Conservation (phyloP, 1,140 invertebrate genomes). For the Ditylenchus dipsaci region DNA sequence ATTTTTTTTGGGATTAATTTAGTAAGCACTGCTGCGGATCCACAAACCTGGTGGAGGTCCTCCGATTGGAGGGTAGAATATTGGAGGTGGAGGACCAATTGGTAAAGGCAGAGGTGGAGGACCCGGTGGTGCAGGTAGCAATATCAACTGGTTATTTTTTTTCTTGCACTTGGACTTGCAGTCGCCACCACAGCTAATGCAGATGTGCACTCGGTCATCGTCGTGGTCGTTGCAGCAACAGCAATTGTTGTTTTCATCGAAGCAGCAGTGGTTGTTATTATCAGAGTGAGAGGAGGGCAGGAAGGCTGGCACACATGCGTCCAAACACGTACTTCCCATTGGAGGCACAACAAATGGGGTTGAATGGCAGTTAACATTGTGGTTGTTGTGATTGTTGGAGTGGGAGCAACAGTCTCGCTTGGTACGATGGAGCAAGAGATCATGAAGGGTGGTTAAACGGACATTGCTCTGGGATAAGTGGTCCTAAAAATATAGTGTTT, state of each 20-base stretch:
- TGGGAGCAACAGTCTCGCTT: neutral
- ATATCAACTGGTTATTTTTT: neutral
- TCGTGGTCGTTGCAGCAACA: neutral
- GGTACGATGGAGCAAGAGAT: neutral
- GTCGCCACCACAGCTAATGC: neutral
- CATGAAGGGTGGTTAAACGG: neutral
- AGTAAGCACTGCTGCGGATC: too few relatives aligned
- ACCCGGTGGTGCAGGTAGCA: neutral
- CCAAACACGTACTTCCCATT: neutral
- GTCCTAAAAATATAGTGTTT: too few relatives aligned
- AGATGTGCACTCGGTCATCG: neutral
- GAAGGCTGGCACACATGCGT: neutral
- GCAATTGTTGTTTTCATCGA: neutral
- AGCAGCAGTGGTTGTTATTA: neutral
- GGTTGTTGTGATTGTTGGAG: neutral
- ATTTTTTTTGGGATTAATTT: too few relatives aligned
- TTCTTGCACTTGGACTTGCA: constrained; percentile 2
- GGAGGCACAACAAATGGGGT: neutral
- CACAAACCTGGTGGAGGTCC: neutral
- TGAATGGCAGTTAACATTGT: neutral
- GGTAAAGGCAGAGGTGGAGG: neutral
- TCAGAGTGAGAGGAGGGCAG: neutral
- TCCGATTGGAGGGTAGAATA: neutral
- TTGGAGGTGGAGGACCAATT: neutral
- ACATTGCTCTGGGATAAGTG: neutral